These are phyloP conservation scores for Metopolophium dirhodum DNA, from an alignment of 1,140 invertebrate genomes.

Conservation along the genomic window DNA sequence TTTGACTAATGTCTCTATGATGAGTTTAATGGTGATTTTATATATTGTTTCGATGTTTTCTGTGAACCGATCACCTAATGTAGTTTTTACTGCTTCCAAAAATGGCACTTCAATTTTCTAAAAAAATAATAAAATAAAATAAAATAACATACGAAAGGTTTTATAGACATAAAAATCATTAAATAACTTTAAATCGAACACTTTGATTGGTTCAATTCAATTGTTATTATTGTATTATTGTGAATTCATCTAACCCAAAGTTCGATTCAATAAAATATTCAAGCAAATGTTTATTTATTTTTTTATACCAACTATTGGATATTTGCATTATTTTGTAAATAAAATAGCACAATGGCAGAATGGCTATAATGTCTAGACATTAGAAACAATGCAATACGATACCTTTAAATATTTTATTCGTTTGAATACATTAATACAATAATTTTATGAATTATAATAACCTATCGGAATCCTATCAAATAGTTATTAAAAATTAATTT, in stretches of 20 bases:
- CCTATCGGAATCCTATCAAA: background rate
- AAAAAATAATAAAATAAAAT: conserved; percentile 65
- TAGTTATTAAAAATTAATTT: background rate
- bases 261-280: background rate
- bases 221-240: no score
- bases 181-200: no score
- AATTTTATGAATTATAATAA: background rate
- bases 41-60: conserved; percentile 91
- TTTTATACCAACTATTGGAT: background rate
- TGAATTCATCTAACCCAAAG: background rate
- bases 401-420: background rate
- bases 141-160: background rate
- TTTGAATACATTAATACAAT: background rate
- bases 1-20: conserved; percentile 83
- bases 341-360: background rate
- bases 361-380: background rate
- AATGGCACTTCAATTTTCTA: conserved; percentile 92
- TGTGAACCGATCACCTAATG: conserved; percentile 85
- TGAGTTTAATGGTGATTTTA: conserved; percentile 89
- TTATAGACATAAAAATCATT: no score
- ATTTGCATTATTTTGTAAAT: background rate
- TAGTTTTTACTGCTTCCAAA: conserved; percentile 82
- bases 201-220: no score
- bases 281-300: background rate
- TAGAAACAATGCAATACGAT: background rate